A percentile compares a stretch with the other conserved stretches of the same genome.
These are phyloP conservation scores for Xenops minutus DNA, from an alignment of 2,797 vertebrate species.

Conservation along the genomic window DNA sequence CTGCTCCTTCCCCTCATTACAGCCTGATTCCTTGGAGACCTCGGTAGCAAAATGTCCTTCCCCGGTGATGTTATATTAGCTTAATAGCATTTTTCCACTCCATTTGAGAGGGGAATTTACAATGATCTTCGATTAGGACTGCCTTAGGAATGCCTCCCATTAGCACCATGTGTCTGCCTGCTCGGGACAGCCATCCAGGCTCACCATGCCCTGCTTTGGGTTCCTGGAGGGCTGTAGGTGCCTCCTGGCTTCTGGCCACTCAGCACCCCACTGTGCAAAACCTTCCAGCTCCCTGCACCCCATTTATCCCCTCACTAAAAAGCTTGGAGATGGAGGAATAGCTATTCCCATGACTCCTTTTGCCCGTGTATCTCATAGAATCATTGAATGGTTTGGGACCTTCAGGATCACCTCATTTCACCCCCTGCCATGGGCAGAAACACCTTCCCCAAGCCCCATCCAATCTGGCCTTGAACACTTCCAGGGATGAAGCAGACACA, in stretches of 20 bases:
- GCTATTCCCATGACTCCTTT: neutral
- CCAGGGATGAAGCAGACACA: neutral
- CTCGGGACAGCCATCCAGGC: fast-evolving
- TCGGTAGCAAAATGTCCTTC: neutral
- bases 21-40: neutral
- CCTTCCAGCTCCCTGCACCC: neutral
- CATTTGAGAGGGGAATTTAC: slow-evolving; percentile 60
- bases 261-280: neutral
- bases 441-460: neutral
- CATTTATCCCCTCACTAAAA: neutral
- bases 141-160: neutral
- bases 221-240: neutral
- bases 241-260: neutral
- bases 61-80: slow-evolving; percentile 20
- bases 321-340: neutral
- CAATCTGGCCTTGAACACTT: neutral
- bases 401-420: neutral
- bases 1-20: neutral
- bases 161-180: neutral
- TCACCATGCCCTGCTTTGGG: neutral
- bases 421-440: neutral
- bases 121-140: slow-evolving; percentile 41
- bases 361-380: neutral
- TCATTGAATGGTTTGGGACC: neutral
- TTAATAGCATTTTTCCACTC: slow-evolving; percentile 65